Evolutionary conservation across 2,797 vertebrate species (phyloP).

Genomic region (Buceros bicornis): DNA sequence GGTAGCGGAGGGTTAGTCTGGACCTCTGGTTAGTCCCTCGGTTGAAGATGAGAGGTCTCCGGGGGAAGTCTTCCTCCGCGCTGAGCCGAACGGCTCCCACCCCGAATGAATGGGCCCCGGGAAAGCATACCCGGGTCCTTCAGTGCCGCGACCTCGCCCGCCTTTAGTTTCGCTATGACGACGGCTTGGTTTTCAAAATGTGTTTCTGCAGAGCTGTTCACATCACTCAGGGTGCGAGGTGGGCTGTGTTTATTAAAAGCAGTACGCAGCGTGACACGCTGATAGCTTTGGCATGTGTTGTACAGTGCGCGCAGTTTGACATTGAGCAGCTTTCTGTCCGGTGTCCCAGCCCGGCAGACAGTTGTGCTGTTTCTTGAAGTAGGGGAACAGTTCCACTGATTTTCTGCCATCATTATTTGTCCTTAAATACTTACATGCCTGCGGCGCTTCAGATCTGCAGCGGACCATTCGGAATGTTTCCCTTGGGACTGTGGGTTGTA

Average conservation of each 20-base stretch:
- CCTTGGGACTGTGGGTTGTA: neutral
- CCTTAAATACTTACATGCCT: rapidly evolving
- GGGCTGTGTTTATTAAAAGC: conserved; percentile 3
- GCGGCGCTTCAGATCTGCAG: neutral
- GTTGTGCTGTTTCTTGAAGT: neutral
- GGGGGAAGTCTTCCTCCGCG: neutral
- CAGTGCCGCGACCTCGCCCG: neutral
- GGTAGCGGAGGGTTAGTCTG: neutral
- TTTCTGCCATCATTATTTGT: neutral
- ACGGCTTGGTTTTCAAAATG: neutral
- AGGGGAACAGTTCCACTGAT: neutral
- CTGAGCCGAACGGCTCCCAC: neutral
- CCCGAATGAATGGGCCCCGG: neutral
- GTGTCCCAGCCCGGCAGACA: neutral
- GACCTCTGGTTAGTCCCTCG: neutral
- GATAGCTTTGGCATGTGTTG: neutral
- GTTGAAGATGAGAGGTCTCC: neutral
- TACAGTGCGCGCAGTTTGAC: neutral
- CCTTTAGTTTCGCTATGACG: neutral
- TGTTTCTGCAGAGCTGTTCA: neutral
- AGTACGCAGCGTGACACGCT: neutral
- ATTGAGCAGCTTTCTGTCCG: neutral
- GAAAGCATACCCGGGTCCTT: neutral
- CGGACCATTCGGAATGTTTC: rapidly evolving
- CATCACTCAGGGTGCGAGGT: neutral